Evolutionary conservation across 2,113 vertebrate genomes (phyloP).

Genomic region (Esox niger): DNA sequence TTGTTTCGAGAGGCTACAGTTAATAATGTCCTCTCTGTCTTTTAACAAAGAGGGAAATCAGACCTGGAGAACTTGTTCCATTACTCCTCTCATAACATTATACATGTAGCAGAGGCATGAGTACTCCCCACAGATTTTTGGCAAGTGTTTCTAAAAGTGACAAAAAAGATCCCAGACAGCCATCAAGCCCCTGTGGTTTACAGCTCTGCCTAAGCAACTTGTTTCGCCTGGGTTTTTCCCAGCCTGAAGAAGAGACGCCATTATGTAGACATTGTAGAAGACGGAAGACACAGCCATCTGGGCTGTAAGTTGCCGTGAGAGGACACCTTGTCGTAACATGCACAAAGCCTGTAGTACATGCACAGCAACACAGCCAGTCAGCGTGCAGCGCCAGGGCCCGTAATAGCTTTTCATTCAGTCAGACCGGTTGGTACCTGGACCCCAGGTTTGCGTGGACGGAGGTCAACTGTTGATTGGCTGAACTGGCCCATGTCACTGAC

Average conservation of each 20-base stretch:
- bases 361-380: constrained; percentile 28
- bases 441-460: constrained; percentile 37
- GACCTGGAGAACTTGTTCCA: no score
- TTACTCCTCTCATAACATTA: no score
- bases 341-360: constrained; percentile 48
- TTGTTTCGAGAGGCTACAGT: no score
- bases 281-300: not conserved
- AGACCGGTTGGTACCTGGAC: constrained; percentile 58
- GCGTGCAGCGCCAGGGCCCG: not conserved
- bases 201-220: no score
- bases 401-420: constrained; percentile 11
- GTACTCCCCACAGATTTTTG: not conserved
- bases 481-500: constrained; percentile 28
- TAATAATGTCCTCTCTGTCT: no score
- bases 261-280: no score
- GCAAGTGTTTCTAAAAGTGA: constrained; percentile 38
- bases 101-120: not conserved
- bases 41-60: no score
- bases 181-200: not conserved
- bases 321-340: constrained; percentile 37
- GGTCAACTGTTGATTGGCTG: constrained; percentile 8
- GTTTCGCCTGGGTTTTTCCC: no score
- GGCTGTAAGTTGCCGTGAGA: not conserved
- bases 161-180: constrained; percentile 46
- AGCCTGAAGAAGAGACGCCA: no score